phyloP scores from a whole-genome alignment of 2,797 vertebrate species.

The Lagodon rhomboides region DNA sequence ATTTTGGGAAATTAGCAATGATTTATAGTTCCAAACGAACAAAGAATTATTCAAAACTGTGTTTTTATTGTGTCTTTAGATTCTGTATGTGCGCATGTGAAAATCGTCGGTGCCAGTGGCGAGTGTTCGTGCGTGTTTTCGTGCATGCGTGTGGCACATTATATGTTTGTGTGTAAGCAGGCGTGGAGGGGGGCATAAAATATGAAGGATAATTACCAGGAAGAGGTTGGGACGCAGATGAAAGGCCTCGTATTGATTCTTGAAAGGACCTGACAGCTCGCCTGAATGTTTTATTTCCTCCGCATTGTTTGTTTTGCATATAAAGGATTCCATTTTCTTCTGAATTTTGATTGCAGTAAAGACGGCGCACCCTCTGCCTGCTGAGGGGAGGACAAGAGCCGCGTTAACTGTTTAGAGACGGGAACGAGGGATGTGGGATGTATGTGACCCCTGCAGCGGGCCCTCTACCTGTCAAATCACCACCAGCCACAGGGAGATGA shows the following conservation, averaged over 20 bases:
- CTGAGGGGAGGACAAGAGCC: slow-evolving; percentile 54
- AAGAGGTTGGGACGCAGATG: slow-evolving; percentile 86
- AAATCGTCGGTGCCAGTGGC: slow-evolving; percentile 19
- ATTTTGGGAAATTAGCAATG: background rate
- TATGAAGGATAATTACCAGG: slow-evolving; percentile 89
- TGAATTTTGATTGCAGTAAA: slow-evolving; percentile 84
- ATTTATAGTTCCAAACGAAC: slow-evolving; percentile 21
- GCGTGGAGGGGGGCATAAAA: slow-evolving; percentile 79
- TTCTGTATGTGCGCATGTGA: slow-evolving; percentile 8
- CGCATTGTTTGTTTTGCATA: slow-evolving; percentile 88
- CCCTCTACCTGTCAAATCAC: slow-evolving; percentile 52
- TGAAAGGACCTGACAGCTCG: slow-evolving; percentile 89
- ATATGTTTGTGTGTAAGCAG: slow-evolving; percentile 78
- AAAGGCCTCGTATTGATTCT: slow-evolving; percentile 87
- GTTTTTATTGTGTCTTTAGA: slow-evolving; percentile 20
- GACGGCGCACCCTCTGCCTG: slow-evolving; percentile 69
- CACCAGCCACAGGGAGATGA: slow-evolving; percentile 41
- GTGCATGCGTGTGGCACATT: slow-evolving; percentile 60
- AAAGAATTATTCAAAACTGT: slow-evolving; percentile 34
- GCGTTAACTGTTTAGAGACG: slow-evolving; percentile 67
- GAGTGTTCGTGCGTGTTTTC: slow-evolving; percentile 35
- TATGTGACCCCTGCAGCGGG: slow-evolving; percentile 56
- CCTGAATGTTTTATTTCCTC: slow-evolving; percentile 86
- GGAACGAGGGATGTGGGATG: slow-evolving; percentile 48
- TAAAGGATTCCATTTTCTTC: slow-evolving; percentile 87